Base-by-base conservation (phyloP, 2,888 invertebrate genomes). In the Ellobium chinense region DNA sequence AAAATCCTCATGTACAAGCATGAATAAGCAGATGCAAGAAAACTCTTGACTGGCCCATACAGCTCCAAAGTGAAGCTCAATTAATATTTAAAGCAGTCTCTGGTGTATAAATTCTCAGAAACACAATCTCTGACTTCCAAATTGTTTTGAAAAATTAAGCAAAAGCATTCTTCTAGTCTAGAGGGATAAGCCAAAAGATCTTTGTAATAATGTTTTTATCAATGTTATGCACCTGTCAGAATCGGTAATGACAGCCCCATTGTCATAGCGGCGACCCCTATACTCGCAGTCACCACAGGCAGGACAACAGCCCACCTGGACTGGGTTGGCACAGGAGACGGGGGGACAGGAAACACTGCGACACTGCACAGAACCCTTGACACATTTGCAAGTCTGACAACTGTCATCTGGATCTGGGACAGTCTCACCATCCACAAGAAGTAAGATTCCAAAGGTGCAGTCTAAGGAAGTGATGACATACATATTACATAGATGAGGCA, bases 331-430 rank as follows among this genome's bases (percentile, higher is more conserved):
- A 82, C 90, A 91, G 5, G 78, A 46, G 3, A 86, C 85, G 4
- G 81, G 70, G 1, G 87, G 84, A 81, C 90, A 90, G 0, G 73
- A 39, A 18, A 82, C 60, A 3, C 80, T 80, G 56, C 84, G 83
- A 85, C 91, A 91, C 14, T 80, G 82, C 21, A 90, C 88, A 72
- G 86, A 87, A 18, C 89, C 89, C 37, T 83, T 79, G 54, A 82
- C 81, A 83, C 90, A 90, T 34, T 76, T 77, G 77, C 89, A 90
- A 1, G 75, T 78, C 62, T 85, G 82, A 78, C 90, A 90, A 2
- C 85, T 80, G 39, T 87, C 84, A 1, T 78, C 70, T 0, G 88
- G 90, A 69, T 89, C 86, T 7, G 78, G 72, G 75, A 89, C 88
- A n/a, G 84, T 81, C 80, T 88, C 81, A 0, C 87, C 88, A 82